Conservation (phyloP, 2,113 vertebrate species). For the Parotia lawesii region DNA sequence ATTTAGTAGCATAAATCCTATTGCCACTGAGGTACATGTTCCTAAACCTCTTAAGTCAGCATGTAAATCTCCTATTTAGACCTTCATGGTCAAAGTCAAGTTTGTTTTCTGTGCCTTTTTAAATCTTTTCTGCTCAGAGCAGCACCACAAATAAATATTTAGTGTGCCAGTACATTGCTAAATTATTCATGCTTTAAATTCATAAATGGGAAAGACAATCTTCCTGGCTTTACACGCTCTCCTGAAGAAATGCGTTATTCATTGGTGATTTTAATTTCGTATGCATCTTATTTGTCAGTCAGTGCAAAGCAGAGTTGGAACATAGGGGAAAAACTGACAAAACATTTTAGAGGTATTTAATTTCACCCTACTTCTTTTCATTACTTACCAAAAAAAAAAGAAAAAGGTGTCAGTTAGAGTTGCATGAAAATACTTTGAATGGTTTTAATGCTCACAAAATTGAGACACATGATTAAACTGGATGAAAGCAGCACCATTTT, state of each 20-base stretch:
- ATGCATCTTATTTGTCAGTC: slow-evolving; percentile 18
- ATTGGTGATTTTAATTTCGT: slow-evolving; percentile 30
- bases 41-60: slow-evolving; percentile 13
- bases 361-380: not conserved
- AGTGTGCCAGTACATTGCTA: slow-evolving; percentile 53
- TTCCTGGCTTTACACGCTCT: slow-evolving; percentile 45
- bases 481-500: not conserved
- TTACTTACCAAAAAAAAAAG: not conserved
- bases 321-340: not conserved
- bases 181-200: slow-evolving; percentile 70
- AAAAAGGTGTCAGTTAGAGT: not conserved
- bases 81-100: slow-evolving; percentile 20
- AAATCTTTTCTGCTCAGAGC: slow-evolving; percentile 33
- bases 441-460: not conserved
- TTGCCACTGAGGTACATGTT: not conserved
- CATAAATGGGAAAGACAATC: slow-evolving; percentile 50
- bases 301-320: not conserved
- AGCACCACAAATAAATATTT: slow-evolving; percentile 63
- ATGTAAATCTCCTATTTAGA: slow-evolving; percentile 6
- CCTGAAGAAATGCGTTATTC: slow-evolving; percentile 39
- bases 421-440: not conserved
- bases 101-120: slow-evolving; percentile 33
- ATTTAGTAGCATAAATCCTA: not conserved
- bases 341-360: slow-evolving; percentile 26
- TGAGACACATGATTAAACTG: not conserved